Base-by-base conservation (phyloP, 1,140 invertebrate genomes). In the Aphaenogaster rudis region DNA sequence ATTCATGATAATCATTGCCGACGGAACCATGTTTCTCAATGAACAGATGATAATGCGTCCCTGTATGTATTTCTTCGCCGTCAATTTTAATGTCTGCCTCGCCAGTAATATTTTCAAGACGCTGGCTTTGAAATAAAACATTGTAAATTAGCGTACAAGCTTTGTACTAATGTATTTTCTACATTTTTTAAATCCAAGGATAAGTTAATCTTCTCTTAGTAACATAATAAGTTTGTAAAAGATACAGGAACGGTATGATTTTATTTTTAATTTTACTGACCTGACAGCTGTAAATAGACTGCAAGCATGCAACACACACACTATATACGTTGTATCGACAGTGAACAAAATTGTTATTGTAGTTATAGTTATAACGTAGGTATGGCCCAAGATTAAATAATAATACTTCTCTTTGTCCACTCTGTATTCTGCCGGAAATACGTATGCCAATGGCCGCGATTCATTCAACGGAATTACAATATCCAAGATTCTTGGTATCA, bases 391-490 rank as follows among this genome's bases (percentile, higher is more conserved):
- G 7, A 91, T 86, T 7, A 33, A 52, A 42, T 64, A 84, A 69
- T 86, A 91, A 63, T 88, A 87, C 17, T 90, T 74, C 0, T 90
- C 79, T 45, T 64, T 59, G 21, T 90, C 61, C 7, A 91, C 45
- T 52, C 39, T 86, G 36, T 88, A 90, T n/a, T 90, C 81, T 2
- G 64, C 86, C 13, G 39, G 11, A 50, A 17, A 74, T 8, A 71
- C 9, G 0, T 28, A 50, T 67, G 48, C 67, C n/a, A 71, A 67
- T 39, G 84, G 72, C 50, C 87, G 67, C 8, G 84, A 86, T n/a
- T 80, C 84, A 45, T 88, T 88, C 13, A 88, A n/a, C 39, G 87
- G 87, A 28, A 52, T 57, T 54, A 81, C 17, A 3, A 86, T 6
- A 21, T 88, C 76, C 3, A 88, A 59, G 48, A 88, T 61, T 39